These are phyloP conservation scores for Hydrolagus affinis DNA, from an alignment of 2,113 vertebrate genomes.

Conservation along the genomic window DNA sequence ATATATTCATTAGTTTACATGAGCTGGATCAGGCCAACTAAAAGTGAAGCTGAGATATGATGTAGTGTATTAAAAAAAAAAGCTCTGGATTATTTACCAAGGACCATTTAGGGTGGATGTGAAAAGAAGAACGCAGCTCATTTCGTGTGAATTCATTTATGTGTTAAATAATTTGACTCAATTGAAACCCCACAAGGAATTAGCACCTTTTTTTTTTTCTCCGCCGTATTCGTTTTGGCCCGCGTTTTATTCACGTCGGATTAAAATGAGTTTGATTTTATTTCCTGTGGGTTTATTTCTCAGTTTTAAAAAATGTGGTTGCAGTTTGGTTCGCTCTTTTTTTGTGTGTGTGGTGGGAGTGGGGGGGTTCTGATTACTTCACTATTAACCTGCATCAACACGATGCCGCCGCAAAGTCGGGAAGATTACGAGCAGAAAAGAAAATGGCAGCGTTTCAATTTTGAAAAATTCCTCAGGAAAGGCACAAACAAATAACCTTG, in stretches of 20 bases:
- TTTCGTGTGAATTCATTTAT: background rate
- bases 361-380: too few species aligned
- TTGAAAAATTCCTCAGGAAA: too few species aligned
- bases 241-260: background rate
- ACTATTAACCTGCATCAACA: background rate
- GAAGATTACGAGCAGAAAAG: background rate
- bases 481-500: too few species aligned
- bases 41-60: constrained; percentile 1
- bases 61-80: background rate
- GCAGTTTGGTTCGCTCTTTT: background rate
- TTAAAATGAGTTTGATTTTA: constrained; percentile 18
- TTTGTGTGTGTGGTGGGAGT: background rate
- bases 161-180: background rate
- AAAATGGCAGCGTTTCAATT: too few species aligned
- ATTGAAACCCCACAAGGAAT: background rate
- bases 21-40: background rate
- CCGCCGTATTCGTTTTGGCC: constrained; percentile 3
- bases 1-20: background rate
- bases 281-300: background rate
- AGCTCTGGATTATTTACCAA: background rate
- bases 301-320: background rate
- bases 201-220: background rate
- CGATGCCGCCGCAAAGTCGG: background rate
- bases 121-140: background rate
- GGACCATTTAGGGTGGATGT: background rate